phyloP scores from a whole-genome alignment of 2,113 vertebrate species.

The Otus sunia region DNA sequence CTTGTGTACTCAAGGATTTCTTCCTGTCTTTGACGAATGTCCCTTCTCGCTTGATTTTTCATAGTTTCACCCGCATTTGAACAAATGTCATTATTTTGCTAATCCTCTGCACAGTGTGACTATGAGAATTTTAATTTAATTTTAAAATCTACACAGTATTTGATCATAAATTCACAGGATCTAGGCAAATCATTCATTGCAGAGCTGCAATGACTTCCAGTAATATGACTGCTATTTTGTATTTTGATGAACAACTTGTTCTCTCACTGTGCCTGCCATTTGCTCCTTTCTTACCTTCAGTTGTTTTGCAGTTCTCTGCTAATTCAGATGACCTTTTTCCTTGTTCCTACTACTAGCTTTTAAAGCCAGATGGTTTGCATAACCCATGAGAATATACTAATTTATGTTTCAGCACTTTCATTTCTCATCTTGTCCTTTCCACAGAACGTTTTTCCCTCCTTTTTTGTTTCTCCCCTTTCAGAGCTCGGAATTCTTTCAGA shows the following conservation, averaged over 20 bases:
- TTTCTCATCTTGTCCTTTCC: conserved; percentile 58
- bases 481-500: conserved; percentile 4
- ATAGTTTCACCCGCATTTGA: neutral
- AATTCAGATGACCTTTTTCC: conserved; percentile 56
- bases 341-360: conserved; percentile 10
- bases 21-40: neutral
- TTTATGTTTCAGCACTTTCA: conserved; percentile 64
- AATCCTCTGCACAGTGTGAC: neutral
- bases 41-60: conserved; percentile 21
- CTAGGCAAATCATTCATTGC: conserved; percentile 14
- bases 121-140: conserved; percentile 23
- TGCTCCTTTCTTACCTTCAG: conserved; percentile 52
- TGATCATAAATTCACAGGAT: conserved; percentile 28
- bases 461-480: neutral
- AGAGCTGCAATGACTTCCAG: neutral
- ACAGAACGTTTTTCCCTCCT: conserved; percentile 8
- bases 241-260: conserved; percentile 47
- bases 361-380: conserved; percentile 48
- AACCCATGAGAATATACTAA: conserved; percentile 63
- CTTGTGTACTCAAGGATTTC: neutral
- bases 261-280: conserved; percentile 24
- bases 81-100: conserved; percentile 8
- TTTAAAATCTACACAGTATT: conserved; percentile 19
- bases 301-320: conserved; percentile 54
- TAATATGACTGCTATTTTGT: neutral